Percentiles rank a stretch among this genome's conserved stretches.
Evolutionary conservation across 2,797 vertebrate species (phyloP).

Genomic region (Clarias pachynema): DNA sequence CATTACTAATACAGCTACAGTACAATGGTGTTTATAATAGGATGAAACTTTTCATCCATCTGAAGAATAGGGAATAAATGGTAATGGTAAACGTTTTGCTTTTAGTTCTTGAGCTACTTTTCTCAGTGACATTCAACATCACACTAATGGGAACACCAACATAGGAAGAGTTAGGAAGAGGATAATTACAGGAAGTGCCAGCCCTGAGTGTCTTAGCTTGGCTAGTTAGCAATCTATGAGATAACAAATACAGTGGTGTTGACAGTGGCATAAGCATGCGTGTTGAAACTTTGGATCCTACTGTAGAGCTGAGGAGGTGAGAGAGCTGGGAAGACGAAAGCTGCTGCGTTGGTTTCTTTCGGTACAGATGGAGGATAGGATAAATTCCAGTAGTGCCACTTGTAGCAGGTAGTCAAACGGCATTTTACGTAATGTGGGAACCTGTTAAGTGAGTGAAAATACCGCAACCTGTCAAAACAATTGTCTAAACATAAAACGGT

Average conservation of each 20-base stretch:
- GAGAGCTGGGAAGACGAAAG: background rate
- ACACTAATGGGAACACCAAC: background rate
- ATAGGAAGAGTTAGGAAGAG: background rate
- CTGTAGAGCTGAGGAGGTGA: background rate
- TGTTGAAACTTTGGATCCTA: background rate
- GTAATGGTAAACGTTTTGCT: background rate
- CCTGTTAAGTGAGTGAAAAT: background rate
- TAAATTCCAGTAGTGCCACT: background rate
- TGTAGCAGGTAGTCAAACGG: background rate
- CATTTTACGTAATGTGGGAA: background rate
- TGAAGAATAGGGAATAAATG: background rate
- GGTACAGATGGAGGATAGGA: background rate
- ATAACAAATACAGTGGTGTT: background rate
- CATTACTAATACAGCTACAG: background rate
- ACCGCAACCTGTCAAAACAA: background rate
- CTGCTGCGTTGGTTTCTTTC: background rate
- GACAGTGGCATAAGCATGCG: background rate
- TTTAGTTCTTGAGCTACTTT: background rate
- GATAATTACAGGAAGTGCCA: no score
- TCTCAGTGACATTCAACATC: background rate
- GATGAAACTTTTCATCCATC: background rate
- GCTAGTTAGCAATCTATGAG: background rate
- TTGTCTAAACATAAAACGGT: background rate
- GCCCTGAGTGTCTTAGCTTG: background rate
- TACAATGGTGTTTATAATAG: background rate